Conservation (phyloP, 2,888 invertebrate species). For the Acheta domesticus region DNA sequence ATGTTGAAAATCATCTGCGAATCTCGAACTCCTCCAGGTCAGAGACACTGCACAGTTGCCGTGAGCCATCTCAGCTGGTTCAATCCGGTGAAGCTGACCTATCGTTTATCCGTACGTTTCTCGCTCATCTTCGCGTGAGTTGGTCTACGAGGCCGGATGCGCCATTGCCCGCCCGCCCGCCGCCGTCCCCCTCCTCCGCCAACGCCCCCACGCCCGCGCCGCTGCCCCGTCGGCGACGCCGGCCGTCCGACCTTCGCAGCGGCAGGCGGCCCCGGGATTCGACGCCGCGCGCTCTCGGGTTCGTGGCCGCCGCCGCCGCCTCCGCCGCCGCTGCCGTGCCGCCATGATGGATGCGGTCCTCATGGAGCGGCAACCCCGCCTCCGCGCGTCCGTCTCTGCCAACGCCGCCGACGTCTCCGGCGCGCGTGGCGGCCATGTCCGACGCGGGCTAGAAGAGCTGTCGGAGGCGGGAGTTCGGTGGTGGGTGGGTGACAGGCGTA, state of each 20-base stretch:
- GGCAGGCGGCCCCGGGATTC: neutral
- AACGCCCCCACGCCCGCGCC: neutral
- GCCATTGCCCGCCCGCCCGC: neutral
- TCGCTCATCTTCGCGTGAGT: too few species aligned
- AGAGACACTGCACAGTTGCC: too few species aligned
- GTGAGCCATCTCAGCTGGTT: too few species aligned
- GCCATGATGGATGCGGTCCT: slow-evolving; percentile 8
- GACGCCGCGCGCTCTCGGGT: neutral
- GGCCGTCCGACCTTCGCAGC: neutral
- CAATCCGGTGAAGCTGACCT: too few species aligned
- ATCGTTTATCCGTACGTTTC: too few species aligned
- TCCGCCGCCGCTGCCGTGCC: too few species aligned
- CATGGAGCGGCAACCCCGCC: neutral
- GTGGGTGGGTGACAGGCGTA: too few species aligned
- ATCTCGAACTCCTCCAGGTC: too few species aligned
- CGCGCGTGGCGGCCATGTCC: neutral
- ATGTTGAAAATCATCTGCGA: too few species aligned
- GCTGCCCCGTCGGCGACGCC: neutral
- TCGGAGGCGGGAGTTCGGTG: too few species aligned
- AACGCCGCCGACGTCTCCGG: neutral
- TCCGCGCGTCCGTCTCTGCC: neutral
- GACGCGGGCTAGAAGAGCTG: too few species aligned
- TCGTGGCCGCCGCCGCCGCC: neutral
- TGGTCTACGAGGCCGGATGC: neutral
- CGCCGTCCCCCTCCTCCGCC: neutral